Evolutionary conservation across 1,140 invertebrate species (phyloP).

Genomic region (Drosophila yakuba): DNA sequence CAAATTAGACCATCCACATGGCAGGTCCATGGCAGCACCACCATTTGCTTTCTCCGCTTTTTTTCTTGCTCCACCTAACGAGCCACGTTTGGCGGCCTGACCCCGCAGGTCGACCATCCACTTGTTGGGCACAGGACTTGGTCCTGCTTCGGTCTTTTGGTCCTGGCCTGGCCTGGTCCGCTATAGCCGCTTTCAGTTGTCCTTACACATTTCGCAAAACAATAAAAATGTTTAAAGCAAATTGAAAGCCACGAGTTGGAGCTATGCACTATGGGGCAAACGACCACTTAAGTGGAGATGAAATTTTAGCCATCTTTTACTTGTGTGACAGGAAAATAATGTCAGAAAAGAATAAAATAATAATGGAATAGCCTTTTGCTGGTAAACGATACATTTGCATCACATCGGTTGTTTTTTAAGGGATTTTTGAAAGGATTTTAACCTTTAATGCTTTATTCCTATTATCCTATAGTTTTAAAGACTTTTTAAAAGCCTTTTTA

Average conservation of each 20-base stretch:
- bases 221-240: constrained; percentile 69
- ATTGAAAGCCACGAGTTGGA: constrained; percentile 60
- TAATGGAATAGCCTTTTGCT: no score
- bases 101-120: constrained; percentile 15
- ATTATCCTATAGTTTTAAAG: no score
- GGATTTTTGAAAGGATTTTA: no score
- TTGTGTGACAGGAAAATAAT: no score
- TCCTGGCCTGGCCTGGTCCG: background rate
- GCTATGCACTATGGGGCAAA: background rate
- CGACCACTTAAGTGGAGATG: no score
- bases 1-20: constrained; percentile 56
- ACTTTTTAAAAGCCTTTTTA: no score
- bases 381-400: no score
- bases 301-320: no score
- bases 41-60: background rate
- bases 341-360: no score
- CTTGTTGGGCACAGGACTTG: constrained; percentile 40
- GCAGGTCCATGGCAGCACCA: constrained; percentile 7
- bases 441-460: no score
- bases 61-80: constrained; percentile 42
- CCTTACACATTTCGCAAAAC: constrained; percentile 49
- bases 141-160: background rate
- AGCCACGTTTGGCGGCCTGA: constrained; percentile 22
- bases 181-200: constrained; percentile 52
- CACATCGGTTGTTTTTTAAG: no score